Evolutionary conservation across 1,140 invertebrate genomes (phyloP), one percentile per base, ranked within the genome.

Genomic region (Leguminivora glycinivorella): DNA sequence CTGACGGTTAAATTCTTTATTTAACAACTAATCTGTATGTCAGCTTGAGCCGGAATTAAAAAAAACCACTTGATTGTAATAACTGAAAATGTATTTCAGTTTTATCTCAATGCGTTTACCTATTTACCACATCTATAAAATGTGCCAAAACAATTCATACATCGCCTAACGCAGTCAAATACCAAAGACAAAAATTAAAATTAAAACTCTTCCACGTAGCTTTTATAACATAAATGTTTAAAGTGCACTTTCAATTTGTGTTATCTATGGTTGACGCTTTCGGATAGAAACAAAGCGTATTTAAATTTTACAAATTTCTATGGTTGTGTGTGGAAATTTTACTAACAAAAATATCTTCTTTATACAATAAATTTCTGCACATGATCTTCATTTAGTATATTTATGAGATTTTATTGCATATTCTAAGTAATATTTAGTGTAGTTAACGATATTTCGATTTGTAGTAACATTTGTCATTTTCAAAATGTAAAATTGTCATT

Each of bases 381-480:
- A 76, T 72, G 76, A 79, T 78, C 74, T 71, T 77, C 38, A 67
- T 67, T 67, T 67, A 67, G 66, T 40, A 67, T 67, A 70, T 81
- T 78, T 79, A 75, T 78, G 72, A 80, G 72, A 82, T 87, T 87
- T 87, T 84, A 89, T 85, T 87, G 83, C 83, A 82, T 86, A 87
- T 85, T 84, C 77, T 85, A 75, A 82, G 80, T 76, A 81, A 83
- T 83, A 75, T 72, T 83, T 89, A 88, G 78, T 47, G 83, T 90
- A 88, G 85, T 80, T 63, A 68, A 79, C 82, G 86, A 80, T 84
- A 87, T 85, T 89, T 89, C 82, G 78, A 89, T 87, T 88, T 81
- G 84, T 89, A 88, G 86, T 86, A 84, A 83, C 78, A 88, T 87
- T 88, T 79, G 85, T 83, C 84, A 89, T 88, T 87, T 88, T 87